phyloP scores from a whole-genome alignment of 2,888 invertebrate genomes.

The Cyclophora punctaria region DNA sequence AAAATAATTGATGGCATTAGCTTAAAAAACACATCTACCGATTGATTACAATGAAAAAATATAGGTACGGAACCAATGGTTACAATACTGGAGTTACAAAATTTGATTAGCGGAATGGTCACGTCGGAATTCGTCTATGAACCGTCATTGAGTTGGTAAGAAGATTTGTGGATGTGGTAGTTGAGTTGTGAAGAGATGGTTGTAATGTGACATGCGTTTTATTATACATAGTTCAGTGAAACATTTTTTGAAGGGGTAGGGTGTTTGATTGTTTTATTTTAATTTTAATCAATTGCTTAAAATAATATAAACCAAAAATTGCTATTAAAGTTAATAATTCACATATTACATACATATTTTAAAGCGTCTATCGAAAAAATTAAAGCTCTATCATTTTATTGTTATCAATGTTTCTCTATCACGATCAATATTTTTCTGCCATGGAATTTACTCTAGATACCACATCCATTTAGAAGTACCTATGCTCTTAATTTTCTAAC shows the following conservation, averaged over 20 bases:
- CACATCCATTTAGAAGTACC: constrained; percentile 34
- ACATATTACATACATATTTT: too few species aligned
- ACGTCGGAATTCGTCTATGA: constrained; percentile 67
- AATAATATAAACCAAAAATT: too few species aligned
- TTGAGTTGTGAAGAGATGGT: not conserved
- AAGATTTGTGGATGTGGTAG: constrained; percentile 34
- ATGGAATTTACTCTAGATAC: constrained; percentile 12
- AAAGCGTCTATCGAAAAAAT: too few species aligned
- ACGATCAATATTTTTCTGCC: too few species aligned
- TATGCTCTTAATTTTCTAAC: constrained; percentile 18
- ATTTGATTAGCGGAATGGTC: constrained; percentile 74
- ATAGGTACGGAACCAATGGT: constrained; percentile 33
- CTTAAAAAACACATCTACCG: constrained; percentile 44
- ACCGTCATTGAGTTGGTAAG: constrained; percentile 23
- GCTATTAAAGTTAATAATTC: too few species aligned
- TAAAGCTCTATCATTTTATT: too few species aligned
- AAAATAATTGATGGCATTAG: constrained; percentile 54
- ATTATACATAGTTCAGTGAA: too few species aligned
- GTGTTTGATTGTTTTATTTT: too few species aligned
- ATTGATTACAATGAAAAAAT: constrained; percentile 12
- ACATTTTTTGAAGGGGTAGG: too few species aligned
- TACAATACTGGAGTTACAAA: constrained; percentile 73
- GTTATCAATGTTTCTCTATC: too few species aligned
- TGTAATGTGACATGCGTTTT: too few species aligned
- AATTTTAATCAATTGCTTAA: too few species aligned